Evolutionary conservation across 1,140 invertebrate genomes (phyloP).

Genomic region (Drosophila ironensis): DNA sequence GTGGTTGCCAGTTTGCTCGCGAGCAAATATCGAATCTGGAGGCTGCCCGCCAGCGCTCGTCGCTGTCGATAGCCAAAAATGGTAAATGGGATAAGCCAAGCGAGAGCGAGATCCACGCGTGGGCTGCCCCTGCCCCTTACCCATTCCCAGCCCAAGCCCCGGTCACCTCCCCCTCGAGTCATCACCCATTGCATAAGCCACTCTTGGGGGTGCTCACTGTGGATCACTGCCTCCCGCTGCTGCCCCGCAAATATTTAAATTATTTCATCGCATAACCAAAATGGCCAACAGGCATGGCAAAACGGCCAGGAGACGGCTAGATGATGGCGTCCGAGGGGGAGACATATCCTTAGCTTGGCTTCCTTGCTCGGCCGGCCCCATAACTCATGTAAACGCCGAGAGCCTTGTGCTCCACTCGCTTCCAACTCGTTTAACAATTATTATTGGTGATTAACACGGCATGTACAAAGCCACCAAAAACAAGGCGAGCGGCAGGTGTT

Average conservation of each 20-base stretch:
- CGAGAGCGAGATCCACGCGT: slow-evolving; percentile 60
- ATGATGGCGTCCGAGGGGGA: background rate
- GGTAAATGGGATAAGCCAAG: slow-evolving; percentile 76
- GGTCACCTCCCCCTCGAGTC: background rate
- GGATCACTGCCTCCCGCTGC: slow-evolving; percentile 45
- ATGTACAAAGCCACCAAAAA: slow-evolving; percentile 51
- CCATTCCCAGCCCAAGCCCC: too few relatives aligned
- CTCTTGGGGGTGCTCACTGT: slow-evolving; percentile 63
- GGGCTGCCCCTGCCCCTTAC: slow-evolving; percentile 44
- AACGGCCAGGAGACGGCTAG: background rate
- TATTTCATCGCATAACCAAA: slow-evolving; percentile 78
- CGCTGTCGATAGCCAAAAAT: slow-evolving; percentile 78
- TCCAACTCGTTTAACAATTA: slow-evolving; percentile 79
- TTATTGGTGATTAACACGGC: slow-evolving; percentile 80
- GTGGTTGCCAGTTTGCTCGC: slow-evolving; percentile 46
- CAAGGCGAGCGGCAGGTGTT: slow-evolving; percentile 19
- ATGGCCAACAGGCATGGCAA: slow-evolving; percentile 66
- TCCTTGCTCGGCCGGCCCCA: slow-evolving; percentile 38
- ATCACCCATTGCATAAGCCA: slow-evolving; percentile 57
- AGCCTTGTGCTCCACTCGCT: slow-evolving; percentile 41
- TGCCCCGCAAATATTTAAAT: slow-evolving; percentile 75
- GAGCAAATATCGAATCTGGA: slow-evolving; percentile 46
- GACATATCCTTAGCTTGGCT: slow-evolving; percentile 29
- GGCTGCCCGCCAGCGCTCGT: slow-evolving; percentile 59
- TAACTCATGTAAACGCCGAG: slow-evolving; percentile 69